Conservation (phyloP, 2,797 vertebrate species). For the Fistularia tabacaria region DNA sequence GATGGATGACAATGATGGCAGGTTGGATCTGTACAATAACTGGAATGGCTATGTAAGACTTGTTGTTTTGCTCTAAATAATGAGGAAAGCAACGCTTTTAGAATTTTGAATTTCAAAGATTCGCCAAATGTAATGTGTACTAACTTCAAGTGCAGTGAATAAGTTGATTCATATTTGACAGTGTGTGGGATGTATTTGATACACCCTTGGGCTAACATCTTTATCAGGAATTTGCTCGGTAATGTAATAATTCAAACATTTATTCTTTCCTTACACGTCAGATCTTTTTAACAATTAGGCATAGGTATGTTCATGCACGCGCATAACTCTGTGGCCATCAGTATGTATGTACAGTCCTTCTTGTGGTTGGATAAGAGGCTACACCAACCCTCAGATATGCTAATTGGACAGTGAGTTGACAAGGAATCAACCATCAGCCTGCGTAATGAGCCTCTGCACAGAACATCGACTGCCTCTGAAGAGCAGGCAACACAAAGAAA, state of each 20-base stretch:
- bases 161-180: too few species aligned
- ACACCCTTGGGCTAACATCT: not conserved
- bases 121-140: too few species aligned
- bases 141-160: too few species aligned
- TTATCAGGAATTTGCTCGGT: constrained; percentile 9
- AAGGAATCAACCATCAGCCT: constrained; percentile 68
- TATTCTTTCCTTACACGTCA: constrained; percentile 21
- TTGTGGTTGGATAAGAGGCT: constrained; percentile 47
- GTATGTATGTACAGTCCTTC: constrained; percentile 59
- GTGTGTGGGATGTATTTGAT: too few species aligned
- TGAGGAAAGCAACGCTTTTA: too few species aligned
- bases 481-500: constrained; percentile 25
- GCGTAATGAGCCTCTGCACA: constrained; percentile 63
- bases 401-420: constrained; percentile 76
- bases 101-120: too few species aligned
- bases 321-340: constrained; percentile 58
- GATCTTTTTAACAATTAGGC: constrained; percentile 53
- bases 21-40: not conserved
- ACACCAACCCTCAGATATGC: constrained; percentile 65
- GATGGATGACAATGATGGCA: not conserved
- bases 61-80: too few species aligned
- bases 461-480: constrained; percentile 47
- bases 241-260: constrained; percentile 26
- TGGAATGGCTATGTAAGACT: too few species aligned
- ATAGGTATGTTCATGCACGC: constrained; percentile 45